A percentile compares a stretch with the other conserved stretches of the same genome.
Conservation (phyloP, 1,140 invertebrate species). For the Platyura marginata region DNA sequence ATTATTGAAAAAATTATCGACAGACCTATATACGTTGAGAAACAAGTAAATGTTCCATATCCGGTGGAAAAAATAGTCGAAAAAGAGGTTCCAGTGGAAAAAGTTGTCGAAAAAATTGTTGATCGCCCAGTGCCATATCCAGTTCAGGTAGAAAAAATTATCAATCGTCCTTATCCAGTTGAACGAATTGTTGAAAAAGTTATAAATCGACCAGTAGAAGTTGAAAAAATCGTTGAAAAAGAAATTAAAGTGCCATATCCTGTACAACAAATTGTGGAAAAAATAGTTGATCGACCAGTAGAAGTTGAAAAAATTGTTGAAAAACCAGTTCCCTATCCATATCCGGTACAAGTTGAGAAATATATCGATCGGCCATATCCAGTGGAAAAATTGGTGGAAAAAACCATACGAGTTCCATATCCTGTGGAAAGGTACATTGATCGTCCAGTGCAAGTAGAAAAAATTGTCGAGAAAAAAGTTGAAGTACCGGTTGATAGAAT, state of each 20-base stretch:
- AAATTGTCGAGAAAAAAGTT: conserved; percentile 28
- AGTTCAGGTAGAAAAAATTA: conserved; percentile 27
- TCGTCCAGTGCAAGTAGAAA: conserved; percentile 29
- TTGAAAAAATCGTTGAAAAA: conserved; percentile 36
- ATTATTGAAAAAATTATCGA: conserved; percentile 1
- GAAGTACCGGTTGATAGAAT: conserved; percentile 29
- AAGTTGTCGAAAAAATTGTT: conserved; percentile 28
- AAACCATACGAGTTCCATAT: conserved; percentile 27
- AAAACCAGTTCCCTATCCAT: conserved; percentile 29
- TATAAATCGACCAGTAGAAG: conserved; percentile 7
- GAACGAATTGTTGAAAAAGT: conserved; percentile 25
- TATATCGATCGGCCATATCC: conserved; percentile 26
- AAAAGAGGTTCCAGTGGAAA: conserved; percentile 30
- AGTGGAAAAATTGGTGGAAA: conserved; percentile 31
- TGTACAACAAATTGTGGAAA: conserved; percentile 13
- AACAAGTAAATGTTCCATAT: conserved; percentile 12
- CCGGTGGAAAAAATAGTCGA: conserved; percentile 23
- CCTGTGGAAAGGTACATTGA: conserved; percentile 29
- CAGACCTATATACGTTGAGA: neutral
- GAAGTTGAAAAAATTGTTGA: conserved; percentile 34
- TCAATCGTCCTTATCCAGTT: conserved; percentile 23
- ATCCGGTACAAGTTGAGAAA: conserved; percentile 26
- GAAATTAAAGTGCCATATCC: conserved; percentile 29
- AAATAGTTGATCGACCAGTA: conserved; percentile 1
- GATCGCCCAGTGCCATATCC: conserved; percentile 28